phyloP scores from a whole-genome alignment of 1,140 invertebrate genomes.

The Philopotamus ludificatus region DNA sequence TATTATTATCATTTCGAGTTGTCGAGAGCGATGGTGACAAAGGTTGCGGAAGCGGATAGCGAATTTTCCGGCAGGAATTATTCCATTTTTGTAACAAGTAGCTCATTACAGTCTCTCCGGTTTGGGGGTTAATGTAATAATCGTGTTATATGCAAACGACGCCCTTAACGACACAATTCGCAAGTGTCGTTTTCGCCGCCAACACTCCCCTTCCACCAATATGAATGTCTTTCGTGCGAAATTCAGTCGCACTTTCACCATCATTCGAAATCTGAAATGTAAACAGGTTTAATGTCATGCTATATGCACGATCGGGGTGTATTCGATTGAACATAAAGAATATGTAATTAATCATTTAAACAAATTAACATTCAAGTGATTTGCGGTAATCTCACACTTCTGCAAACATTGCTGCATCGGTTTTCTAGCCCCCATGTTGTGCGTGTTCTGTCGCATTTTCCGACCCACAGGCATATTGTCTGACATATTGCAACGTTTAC shows the following conservation, averaged over 20 bases:
- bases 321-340: too few species aligned
- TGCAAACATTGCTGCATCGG: too few species aligned
- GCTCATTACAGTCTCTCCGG: slow-evolving; percentile 36
- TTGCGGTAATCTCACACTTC: too few species aligned
- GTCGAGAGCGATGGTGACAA: background rate
- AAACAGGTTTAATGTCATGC: too few species aligned
- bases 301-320: too few species aligned
- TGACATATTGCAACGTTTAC: slow-evolving; percentile 2
- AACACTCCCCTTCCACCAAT: background rate
- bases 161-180: slow-evolving; percentile 36
- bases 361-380: too few species aligned
- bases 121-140: slow-evolving; percentile 40
- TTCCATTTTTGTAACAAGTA: slow-evolving; percentile 38
- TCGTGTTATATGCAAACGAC: slow-evolving; percentile 42
- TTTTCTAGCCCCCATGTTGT: too few species aligned
- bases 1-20: background rate
- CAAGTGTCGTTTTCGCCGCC: slow-evolving; percentile 30
- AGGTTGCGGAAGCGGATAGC: background rate
- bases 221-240: too few species aligned
- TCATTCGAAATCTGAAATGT: too few species aligned
- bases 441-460: background rate
- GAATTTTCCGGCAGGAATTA: slow-evolving; percentile 28
- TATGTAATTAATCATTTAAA: too few species aligned
- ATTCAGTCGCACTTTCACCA: background rate
- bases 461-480: background rate